Evolutionary conservation across 1,140 invertebrate genomes (phyloP).

Genomic region (Drosophila malerkotliana): DNA sequence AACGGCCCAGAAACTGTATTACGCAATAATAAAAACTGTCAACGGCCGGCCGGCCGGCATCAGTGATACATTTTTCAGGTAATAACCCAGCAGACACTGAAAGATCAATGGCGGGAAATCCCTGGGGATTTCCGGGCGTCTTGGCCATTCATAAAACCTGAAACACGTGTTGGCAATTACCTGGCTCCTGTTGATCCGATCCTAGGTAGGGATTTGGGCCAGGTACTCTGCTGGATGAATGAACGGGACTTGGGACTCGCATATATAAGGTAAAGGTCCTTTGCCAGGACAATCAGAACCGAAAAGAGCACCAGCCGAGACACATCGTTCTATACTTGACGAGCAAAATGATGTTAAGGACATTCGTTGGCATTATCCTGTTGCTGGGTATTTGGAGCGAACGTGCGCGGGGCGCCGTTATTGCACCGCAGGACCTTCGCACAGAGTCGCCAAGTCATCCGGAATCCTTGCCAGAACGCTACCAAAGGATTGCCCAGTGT

Average conservation of each 20-base stretch:
- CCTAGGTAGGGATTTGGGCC: slow-evolving; percentile 11
- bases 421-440: slow-evolving; percentile 27
- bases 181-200: slow-evolving; percentile 1
- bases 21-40: slow-evolving; percentile 71
- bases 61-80: slow-evolving; percentile 17
- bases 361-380: slow-evolving; percentile 1
- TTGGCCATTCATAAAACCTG: slow-evolving; percentile 59
- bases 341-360: background rate
- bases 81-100: slow-evolving; percentile 5
- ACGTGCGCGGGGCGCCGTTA: background rate
- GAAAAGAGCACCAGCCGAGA: background rate
- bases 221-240: slow-evolving; percentile 50
- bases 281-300: slow-evolving; percentile 44
- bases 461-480: background rate
- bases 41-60: slow-evolving; percentile 13
- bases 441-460: slow-evolving; percentile 25
- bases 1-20: slow-evolving; percentile 27
- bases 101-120: slow-evolving; percentile 60
- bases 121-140: slow-evolving; percentile 63
- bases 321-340: background rate
- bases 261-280: slow-evolving; percentile 43
- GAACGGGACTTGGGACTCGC: slow-evolving; percentile 9
- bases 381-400: background rate
- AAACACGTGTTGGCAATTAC: slow-evolving; percentile 73
- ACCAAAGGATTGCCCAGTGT: slow-evolving; percentile 48